A percentile compares a stretch with the other conserved stretches of the same genome.
Conservation (phyloP, 1,140 invertebrate genomes). For the Hirudo medicinalis region DNA sequence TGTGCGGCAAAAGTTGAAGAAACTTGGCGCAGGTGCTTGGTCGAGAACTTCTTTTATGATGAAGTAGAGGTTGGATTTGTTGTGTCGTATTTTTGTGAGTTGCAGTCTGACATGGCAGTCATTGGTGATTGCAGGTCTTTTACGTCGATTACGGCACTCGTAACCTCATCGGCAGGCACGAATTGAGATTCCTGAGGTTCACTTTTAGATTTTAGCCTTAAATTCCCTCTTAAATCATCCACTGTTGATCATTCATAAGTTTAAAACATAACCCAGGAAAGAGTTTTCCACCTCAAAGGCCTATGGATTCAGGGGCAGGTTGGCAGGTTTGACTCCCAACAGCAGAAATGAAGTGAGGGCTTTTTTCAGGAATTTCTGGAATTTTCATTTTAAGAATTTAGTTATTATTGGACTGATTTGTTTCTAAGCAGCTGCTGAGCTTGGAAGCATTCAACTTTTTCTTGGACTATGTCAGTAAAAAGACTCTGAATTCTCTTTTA, state of each 20-base stretch:
- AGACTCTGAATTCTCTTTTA: background rate
- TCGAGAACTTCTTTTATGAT: background rate
- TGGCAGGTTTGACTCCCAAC: background rate
- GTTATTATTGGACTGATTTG: background rate
- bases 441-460: background rate
- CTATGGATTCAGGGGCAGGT: background rate
- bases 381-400: background rate
- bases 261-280: background rate
- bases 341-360: slow-evolving; percentile 2
- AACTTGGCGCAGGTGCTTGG: background rate
- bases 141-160: slow-evolving; percentile 3
- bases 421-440: background rate
- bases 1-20: background rate
- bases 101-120: background rate
- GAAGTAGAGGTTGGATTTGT: background rate
- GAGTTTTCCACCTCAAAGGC: background rate
- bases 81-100: background rate
- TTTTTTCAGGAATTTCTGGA: background rate
- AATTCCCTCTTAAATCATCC: background rate
- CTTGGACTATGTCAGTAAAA: background rate
- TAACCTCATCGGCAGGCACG: background rate
- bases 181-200: background rate
- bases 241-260: background rate
- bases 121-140: background rate
- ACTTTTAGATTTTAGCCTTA: background rate